Evolutionary conservation across 2,888 invertebrate species (phyloP), one percentile per base, ranked within the genome.

Genomic region (Aspidapion aeneum): DNA sequence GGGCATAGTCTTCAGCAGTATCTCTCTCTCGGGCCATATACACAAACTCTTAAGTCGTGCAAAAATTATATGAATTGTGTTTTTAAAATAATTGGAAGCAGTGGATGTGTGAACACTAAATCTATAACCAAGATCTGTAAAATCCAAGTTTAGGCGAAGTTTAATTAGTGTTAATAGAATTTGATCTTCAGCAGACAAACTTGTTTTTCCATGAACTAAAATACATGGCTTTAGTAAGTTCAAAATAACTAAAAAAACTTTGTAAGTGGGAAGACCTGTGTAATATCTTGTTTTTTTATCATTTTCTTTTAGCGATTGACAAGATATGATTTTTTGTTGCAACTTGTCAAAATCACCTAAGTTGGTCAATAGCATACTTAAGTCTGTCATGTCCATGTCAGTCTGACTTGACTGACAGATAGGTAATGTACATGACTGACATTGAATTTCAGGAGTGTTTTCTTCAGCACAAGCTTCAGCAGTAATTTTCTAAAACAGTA

Each of bases 81-180:
- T 56, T 56, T 61, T 61, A 61, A 61, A 61, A 57, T 61, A 61
- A 19, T 9, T 60, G n/a, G 35, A 35, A 35, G 12, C 12, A 7
- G 35, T 35, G 35, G 5, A 3, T 7, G 12, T 12, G 12, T 35
- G 35, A 7, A 3, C 35, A 7, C 12, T 35, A 35, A 35, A 35
- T 3, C 35, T 3, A 35, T 35, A 35, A 35, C 5, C 35, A 7
- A 35, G 3, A 35, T 35, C 35, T 3, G 35, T 35, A 12, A 35
- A 35, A 12, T 35, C 35, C 12, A 35, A 12, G 12, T 35, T 35
- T 12, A 35, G 35, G 3, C 35, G 35, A 12, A 35, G 35, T 35
- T 35, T 35, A 3, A 35, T 35, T 35, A 35, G 12, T 7, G 35
- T 35, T 35, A 12, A 3, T 35, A 35, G 12, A 7, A 35, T 35